A percentile compares a stretch with the other conserved stretches of the same genome.
These are phyloP conservation scores for Dasysyrphus albostriatus DNA, from an alignment of 2,888 invertebrate genomes.

Conservation along the genomic window DNA sequence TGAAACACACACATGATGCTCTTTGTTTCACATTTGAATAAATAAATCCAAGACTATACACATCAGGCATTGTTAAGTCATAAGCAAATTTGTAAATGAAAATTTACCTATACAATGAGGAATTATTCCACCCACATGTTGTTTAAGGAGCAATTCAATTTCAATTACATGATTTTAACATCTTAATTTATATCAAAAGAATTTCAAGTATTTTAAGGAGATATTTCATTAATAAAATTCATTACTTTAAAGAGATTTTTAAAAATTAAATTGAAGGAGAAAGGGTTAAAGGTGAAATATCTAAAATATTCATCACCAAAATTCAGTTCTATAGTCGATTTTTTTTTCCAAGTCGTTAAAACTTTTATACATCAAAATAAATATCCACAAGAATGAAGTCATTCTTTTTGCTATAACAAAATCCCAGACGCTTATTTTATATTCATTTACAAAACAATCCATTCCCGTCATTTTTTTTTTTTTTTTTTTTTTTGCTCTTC, in stretches of 20 bases:
- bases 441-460: constrained; percentile 37
- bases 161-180: constrained; percentile 5
- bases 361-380: constrained; percentile 13
- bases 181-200: constrained; percentile 20
- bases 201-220: neutral
- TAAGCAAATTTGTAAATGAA: constrained; percentile 3
- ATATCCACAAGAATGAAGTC: constrained; percentile 15
- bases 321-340: neutral
- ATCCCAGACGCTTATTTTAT: constrained; percentile 30
- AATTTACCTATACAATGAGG: neutral
- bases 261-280: too few species aligned
- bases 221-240: too few species aligned
- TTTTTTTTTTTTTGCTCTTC: neutral
- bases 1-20: neutral
- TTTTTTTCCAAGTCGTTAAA: neutral
- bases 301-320: neutral
- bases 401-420: constrained; percentile 1
- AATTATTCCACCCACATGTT: neutral
- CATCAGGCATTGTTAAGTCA: neutral
- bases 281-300: too few species aligned
- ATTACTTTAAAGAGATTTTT: too few species aligned
- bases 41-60: constrained; percentile 14
- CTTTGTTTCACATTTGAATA: neutral
- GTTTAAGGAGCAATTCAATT: constrained; percentile 16
- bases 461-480: constrained; percentile 16